A percentile compares a stretch with the other conserved stretches of the same genome.
Evolutionary conservation across 2,113 vertebrate species (phyloP).

Genomic region (chimpanzee (Pan troglodytes)): DNA sequence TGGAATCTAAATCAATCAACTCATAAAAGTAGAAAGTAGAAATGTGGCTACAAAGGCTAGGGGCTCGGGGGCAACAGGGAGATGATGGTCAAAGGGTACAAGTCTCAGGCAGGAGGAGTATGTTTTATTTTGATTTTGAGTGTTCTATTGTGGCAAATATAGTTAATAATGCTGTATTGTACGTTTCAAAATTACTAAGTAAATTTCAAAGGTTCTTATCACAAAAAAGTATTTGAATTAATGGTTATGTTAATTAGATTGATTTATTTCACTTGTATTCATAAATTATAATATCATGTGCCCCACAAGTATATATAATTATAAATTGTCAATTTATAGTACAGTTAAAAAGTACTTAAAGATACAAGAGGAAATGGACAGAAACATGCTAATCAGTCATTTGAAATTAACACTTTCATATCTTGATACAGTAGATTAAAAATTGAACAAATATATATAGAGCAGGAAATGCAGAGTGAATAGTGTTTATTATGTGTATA

Average conservation of each 20-base stretch:
- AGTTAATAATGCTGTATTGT: not conserved
- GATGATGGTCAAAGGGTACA: not conserved
- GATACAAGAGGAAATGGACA: not conserved
- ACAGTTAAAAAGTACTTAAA: not conserved
- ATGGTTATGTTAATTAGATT: not conserved
- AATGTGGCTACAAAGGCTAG: not conserved
- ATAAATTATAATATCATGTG: not conserved
- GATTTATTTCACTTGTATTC: not conserved
- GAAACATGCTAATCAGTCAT: not conserved
- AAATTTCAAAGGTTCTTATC: not conserved
- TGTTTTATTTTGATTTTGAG: not conserved
- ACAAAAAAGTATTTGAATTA: not conserved
- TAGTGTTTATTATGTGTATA: not conserved
- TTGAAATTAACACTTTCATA: not conserved
- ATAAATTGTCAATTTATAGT: not conserved
- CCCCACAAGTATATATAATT: not conserved
- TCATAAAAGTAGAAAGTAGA: not conserved
- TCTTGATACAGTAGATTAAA: not conserved
- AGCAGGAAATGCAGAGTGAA: not conserved
- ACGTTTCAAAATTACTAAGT: not conserved
- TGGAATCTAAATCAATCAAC: not conserved
- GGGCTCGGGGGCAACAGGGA: accelerated
- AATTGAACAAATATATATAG: not conserved
- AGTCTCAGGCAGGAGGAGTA: not conserved
- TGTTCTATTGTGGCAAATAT: not conserved